Evolutionary conservation across 2,888 invertebrate genomes (phyloP).

Genomic region (Drosophila prostipennis): DNA sequence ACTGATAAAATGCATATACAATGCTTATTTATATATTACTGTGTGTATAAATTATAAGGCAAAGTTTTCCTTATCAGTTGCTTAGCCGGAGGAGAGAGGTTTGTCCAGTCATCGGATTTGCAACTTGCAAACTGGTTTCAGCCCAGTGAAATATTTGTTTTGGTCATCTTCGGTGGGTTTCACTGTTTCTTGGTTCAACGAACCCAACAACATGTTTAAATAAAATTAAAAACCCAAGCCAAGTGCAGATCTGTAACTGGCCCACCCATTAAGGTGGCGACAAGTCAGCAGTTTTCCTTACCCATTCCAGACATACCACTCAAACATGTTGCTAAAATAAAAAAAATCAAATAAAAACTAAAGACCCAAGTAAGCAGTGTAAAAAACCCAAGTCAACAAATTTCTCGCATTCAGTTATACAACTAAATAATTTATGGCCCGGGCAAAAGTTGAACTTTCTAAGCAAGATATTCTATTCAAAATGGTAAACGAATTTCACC

Average conservation of each 20-base stretch:
- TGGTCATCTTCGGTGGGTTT: slow-evolving; percentile 58
- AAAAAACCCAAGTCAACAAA: slow-evolving; percentile 11
- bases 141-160: slow-evolving; percentile 56
- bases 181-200: slow-evolving; percentile 52
- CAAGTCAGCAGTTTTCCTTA: slow-evolving; percentile 51
- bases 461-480: slow-evolving; percentile 49
- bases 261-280: slow-evolving; percentile 42
- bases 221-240: slow-evolving; percentile 30
- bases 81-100: slow-evolving; percentile 14
- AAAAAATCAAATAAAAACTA: slow-evolving; percentile 7
- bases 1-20: slow-evolving; percentile 33
- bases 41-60: not conserved
- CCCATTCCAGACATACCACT: slow-evolving; percentile 18
- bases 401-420: slow-evolving; percentile 42
- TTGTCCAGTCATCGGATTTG: slow-evolving; percentile 39
- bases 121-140: slow-evolving; percentile 35
- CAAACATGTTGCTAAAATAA: slow-evolving; percentile 28
- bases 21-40: slow-evolving; percentile 19
- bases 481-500: slow-evolving; percentile 62
- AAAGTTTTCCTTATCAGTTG: slow-evolving; percentile 27
- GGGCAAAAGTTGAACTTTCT: slow-evolving; percentile 62
- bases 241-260: slow-evolving; percentile 39
- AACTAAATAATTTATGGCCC: slow-evolving; percentile 40
- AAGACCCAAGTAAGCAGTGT: slow-evolving; percentile 9
- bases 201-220: slow-evolving; percentile 44